These are phyloP conservation scores for Chironomus tepperi DNA, from an alignment of 1,140 invertebrate genomes.

Conservation along the genomic window DNA sequence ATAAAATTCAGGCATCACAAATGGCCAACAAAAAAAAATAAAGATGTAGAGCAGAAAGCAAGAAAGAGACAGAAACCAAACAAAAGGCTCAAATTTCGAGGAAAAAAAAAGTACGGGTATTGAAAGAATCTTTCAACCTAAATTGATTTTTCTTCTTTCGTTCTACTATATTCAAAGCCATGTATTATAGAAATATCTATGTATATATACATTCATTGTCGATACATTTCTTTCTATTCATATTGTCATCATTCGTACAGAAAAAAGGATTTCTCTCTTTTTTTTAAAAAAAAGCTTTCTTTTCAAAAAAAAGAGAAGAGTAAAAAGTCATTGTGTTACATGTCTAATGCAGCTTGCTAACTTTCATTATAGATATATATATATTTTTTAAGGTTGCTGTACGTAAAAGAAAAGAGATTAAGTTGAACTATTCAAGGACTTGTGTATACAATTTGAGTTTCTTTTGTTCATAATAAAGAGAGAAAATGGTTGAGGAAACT, in stretches of 20 bases:
- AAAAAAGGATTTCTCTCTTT: too few species aligned
- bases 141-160: not conserved
- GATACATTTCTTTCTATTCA: too few species aligned
- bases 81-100: conserved; percentile 1
- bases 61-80: not conserved
- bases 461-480: not conserved
- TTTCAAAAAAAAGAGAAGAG: not conserved
- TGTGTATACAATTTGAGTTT: not conserved
- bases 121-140: not conserved
- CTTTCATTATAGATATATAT: too few species aligned
- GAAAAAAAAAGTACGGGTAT: not conserved
- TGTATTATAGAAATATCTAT: not conserved
- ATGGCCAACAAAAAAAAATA: too few species aligned
- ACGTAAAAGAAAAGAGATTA: not conserved
- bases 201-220: too few species aligned
- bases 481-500: not conserved
- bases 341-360: not conserved
- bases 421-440: conserved; percentile 12
- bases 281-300: not conserved
- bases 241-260: too few species aligned
- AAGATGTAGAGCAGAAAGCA: too few species aligned
- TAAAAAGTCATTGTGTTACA: not conserved
- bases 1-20: too few species aligned
- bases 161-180: not conserved
- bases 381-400: not conserved